A percentile compares a stretch with the other conserved stretches of the same genome.
These are phyloP conservation scores for Apodemia zela DNA, from an alignment of 2,888 invertebrate species.

Conservation along the genomic window DNA sequence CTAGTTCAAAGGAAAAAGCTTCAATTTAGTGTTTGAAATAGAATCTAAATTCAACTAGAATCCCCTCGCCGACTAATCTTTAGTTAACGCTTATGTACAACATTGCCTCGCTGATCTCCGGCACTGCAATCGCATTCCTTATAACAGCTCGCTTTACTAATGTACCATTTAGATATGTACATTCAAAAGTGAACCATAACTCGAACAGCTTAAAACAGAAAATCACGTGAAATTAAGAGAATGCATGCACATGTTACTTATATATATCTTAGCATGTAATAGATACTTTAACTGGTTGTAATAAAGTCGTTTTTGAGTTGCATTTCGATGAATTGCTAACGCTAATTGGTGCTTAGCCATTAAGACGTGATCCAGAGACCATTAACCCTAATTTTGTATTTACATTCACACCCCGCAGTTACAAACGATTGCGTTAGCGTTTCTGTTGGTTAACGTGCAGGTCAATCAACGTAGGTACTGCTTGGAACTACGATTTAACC, in stretches of 20 bases:
- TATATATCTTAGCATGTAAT: background rate
- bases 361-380: constrained; percentile 44
- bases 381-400: constrained; percentile 46
- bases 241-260: background rate
- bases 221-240: background rate
- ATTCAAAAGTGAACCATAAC: background rate
- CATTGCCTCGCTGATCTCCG: constrained; percentile 18
- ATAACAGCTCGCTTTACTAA: constrained; percentile 3
- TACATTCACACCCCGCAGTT: constrained; percentile 26
- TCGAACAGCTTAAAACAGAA: background rate
- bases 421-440: background rate
- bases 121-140: constrained; percentile 17
- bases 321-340: constrained; percentile 28
- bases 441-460: background rate
- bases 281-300: constrained; percentile 4
- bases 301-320: constrained; percentile 25
- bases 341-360: constrained; percentile 47
- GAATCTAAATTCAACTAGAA: constrained; percentile 1
- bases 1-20: no score
- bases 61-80: background rate
- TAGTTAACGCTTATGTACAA: constrained; percentile 13
- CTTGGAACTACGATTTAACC: background rate
- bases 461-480: background rate
- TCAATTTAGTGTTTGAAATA: background rate
- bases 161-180: background rate